These are phyloP conservation scores for Heterotilapia buettikoferi DNA, from an alignment of 2,113 vertebrate species.

Conservation along the genomic window DNA sequence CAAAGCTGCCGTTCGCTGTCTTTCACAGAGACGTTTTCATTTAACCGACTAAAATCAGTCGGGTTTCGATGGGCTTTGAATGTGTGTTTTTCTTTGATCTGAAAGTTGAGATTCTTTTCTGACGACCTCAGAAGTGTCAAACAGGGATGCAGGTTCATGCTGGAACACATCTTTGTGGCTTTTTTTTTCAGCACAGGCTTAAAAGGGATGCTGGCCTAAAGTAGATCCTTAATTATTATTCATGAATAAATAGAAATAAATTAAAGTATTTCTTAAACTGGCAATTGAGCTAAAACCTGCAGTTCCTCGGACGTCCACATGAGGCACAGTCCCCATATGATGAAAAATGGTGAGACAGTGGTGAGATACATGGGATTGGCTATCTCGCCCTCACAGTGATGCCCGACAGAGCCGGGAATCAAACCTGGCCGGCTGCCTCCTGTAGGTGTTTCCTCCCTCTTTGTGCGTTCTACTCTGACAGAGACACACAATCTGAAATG, in stretches of 20 bases:
- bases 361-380: not conserved
- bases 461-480: not conserved
- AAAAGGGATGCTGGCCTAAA: not conserved
- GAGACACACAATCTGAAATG: not conserved
- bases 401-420: not conserved
- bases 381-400: not conserved
- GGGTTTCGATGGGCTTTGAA: not conserved
- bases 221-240: not conserved
- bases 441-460: not conserved
- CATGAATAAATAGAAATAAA: not conserved
- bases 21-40: not conserved
- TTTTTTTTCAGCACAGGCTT: too few species aligned
- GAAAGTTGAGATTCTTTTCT: not conserved
- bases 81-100: not conserved
- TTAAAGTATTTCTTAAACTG: not conserved
- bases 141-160: fast-evolving
- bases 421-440: fast-evolving
- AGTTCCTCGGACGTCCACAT: fast-evolving
- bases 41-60: not conserved
- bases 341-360: not conserved
- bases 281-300: not conserved
- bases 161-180: fast-evolving
- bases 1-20: not conserved
- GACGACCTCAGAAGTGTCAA: not conserved
- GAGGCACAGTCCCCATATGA: not conserved